Percentiles rank a stretch among this genome's conserved stretches.
These are phyloP conservation scores for Leptatherina wallacei DNA, from an alignment of 2,797 vertebrate species.

Conservation along the genomic window DNA sequence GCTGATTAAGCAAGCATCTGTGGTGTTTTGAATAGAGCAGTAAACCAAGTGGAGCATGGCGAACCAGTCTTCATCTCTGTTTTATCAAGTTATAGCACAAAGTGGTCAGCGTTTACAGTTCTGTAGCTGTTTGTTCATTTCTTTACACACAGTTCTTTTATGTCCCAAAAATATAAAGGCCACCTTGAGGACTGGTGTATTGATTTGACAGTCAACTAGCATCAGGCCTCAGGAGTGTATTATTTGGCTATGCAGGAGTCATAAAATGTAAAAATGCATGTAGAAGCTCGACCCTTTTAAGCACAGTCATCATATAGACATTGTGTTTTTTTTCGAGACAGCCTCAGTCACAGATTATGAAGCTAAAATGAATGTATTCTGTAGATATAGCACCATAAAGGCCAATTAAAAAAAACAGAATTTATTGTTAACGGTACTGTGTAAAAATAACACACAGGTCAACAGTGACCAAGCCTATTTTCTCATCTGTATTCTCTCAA, in stretches of 20 bases:
- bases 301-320: no score
- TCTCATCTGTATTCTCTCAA: neutral
- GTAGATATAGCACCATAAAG: neutral
- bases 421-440: neutral
- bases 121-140: slow-evolving; percentile 41
- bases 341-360: neutral
- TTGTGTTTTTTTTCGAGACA: neutral
- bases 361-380: neutral
- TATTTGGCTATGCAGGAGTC: slow-evolving; percentile 65
- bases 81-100: slow-evolving; percentile 67
- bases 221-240: slow-evolving; percentile 59
- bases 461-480: neutral
- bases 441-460: neutral
- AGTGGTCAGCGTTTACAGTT: slow-evolving; percentile 62
- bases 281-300: no score
- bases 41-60: slow-evolving; percentile 72
- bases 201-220: slow-evolving; percentile 62
- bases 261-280: slow-evolving; percentile 37
- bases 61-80: slow-evolving; percentile 61
- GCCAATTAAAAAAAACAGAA: neutral
- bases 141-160: slow-evolving; percentile 55
- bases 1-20: slow-evolving; percentile 81
- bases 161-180: slow-evolving; percentile 62
- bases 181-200: slow-evolving; percentile 56
- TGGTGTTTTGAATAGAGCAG: slow-evolving; percentile 73